Evolutionary conservation across 2,113 vertebrate genomes (phyloP), one percentile per base, ranked within the genome.

Genomic region (Oncorhynchus clarkii): DNA sequence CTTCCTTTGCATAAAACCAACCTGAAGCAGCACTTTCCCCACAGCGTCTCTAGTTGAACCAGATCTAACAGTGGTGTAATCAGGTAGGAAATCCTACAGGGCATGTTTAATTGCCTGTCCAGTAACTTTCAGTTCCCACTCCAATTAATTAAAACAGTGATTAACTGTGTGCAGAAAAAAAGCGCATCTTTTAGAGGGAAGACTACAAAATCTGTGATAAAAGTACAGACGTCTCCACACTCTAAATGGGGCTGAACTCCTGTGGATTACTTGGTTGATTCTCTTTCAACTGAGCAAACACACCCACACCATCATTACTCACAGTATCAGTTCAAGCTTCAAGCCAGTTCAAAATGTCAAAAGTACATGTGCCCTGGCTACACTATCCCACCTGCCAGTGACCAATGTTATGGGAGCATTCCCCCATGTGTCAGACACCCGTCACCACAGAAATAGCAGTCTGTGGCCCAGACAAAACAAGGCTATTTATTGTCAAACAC

Each of bases 21-120:
- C 12, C 60, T 34, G 39, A 39, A 39, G 39, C 39, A 39, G 8
- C 39, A 9, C 39, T 39, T 39, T 39, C 1, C 39, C 51, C 9
- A 34, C 24, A 7, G n/a, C 57, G 69, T 57, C 74, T 83, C 84
- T 24, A 24, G 22, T 24, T 24, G 22, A 24, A 24, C 22, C 71
- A 73, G 70, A 74, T n/a, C 14, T 76, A 72, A 86, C 77, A 71
- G 72, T 39, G 68, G 71, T 86, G 86, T 86, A 87, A 86, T 82
- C 76, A 78, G 76, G 67, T 74, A n/a, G 57, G 71, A 13, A 57
- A 68, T 80, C 72, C 45, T 80, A 70, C 8, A 80, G 29, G 29
- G 64, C 7, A 26, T 29, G 34, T 71, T 69, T 67, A 48, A 77
- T 78, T 75, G 34, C 77, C 80, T 79, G 54, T 67, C 68, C 16